These are phyloP conservation scores for Scaptomyza montana DNA, from an alignment of 1,140 invertebrate species.

Conservation along the genomic window DNA sequence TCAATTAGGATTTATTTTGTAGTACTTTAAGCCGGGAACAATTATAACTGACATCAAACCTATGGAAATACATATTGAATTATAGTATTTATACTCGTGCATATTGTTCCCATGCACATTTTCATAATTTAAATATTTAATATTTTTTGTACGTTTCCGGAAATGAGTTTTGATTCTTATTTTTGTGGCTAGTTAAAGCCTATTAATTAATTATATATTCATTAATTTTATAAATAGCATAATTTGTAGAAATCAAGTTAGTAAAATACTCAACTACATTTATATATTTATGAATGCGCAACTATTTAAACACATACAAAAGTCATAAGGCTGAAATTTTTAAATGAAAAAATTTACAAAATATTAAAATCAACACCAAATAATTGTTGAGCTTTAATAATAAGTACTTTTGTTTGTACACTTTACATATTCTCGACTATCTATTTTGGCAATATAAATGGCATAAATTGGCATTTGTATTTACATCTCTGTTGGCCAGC, in stretches of 20 bases:
- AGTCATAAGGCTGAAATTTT: too few relatives aligned
- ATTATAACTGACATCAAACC: conserved; percentile 37
- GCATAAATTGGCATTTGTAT: conserved; percentile 5
- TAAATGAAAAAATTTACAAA: too few relatives aligned
- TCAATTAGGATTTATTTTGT: conserved; percentile 54
- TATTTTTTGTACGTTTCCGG: not conserved
- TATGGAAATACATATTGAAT: conserved; percentile 40
- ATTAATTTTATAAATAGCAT: not conserved
- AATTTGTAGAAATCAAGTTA: not conserved
- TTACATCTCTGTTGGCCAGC: conserved; percentile 36
- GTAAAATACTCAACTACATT: too few relatives aligned
- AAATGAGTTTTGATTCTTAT: conserved; percentile 9
- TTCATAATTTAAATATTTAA: not conserved
- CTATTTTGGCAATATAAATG: not conserved
- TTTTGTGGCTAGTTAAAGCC: not conserved
- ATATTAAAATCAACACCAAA: too few relatives aligned
- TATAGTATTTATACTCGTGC: conserved; percentile 3
- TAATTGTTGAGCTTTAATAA: not conserved
- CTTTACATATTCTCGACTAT: not conserved
- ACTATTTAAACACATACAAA: too few relatives aligned
- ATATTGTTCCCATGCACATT: conserved; percentile 1
- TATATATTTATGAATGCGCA: too few relatives aligned
- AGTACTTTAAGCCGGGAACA: conserved; percentile 11
- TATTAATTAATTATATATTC: conserved; percentile 5
- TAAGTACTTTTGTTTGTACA: not conserved